A percentile compares a stretch with the other conserved stretches of the same genome.
Conservation (phyloP, 30 jellyfish, hydroid and myxozoan genomes). For the Turritopsis dohrnii region DNA sequence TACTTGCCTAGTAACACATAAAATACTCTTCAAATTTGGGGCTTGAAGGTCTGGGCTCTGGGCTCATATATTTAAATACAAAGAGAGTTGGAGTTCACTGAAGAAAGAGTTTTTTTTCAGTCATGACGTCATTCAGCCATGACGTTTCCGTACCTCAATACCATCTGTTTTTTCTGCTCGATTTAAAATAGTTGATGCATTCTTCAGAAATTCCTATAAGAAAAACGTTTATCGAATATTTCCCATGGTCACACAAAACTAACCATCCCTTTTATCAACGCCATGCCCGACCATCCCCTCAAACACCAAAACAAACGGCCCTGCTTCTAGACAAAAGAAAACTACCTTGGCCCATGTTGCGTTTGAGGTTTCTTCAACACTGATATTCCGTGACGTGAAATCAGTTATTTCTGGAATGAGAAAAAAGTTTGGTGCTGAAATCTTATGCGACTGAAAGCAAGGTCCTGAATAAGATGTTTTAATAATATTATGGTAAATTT, state of each 20-base stretch:
- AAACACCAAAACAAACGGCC: neutral
- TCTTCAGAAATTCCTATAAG: neutral
- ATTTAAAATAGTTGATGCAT: neutral
- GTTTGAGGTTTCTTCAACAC: neutral
- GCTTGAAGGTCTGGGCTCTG: too few relatives aligned
- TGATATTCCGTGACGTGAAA: constrained; percentile 3
- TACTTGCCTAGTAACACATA: neutral
- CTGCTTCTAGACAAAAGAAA: neutral
- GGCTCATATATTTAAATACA: too few relatives aligned
- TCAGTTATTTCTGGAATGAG: neutral
- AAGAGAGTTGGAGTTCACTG: too few relatives aligned
- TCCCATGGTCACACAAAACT: too few relatives aligned
- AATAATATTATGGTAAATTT: too few relatives aligned
- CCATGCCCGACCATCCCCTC: neutral
- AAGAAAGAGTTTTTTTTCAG: neutral
- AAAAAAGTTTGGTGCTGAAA: too few relatives aligned
- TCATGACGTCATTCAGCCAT: neutral
- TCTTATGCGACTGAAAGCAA: too few relatives aligned
- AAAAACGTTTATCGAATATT: too few relatives aligned
- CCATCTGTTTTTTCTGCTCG: neutral
- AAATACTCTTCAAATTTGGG: neutral
- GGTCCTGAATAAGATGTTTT: too few relatives aligned
- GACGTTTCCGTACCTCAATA: neutral
- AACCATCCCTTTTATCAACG: too few relatives aligned
- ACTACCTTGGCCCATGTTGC: constrained; percentile 13